phyloP scores from a whole-genome alignment of 2,888 invertebrate species.

The Sminthurinus aureus region DNA sequence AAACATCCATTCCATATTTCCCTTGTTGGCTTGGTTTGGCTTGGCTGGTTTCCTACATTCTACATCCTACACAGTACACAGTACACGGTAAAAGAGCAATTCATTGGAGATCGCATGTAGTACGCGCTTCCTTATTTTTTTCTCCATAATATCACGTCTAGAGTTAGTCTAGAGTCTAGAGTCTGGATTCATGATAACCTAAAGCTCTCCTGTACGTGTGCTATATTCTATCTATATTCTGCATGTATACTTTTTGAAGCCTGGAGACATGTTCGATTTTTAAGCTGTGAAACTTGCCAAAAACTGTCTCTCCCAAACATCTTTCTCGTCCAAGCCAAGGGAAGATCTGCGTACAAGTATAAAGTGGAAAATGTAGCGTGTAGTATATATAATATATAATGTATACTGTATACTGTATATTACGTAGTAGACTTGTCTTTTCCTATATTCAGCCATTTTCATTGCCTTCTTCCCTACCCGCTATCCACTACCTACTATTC shows the following conservation, averaged over 20 bases:
- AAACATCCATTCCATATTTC: conserved; percentile 26
- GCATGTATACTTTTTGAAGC: neutral
- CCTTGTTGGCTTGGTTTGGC: conserved; percentile 19
- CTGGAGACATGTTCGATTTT: conserved; percentile 34
- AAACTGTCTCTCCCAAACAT: neutral
- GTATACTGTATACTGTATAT: too few species aligned
- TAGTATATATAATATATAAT: too few species aligned
- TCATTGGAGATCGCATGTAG: neutral
- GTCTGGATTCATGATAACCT: neutral
- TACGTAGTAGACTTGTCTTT: too few species aligned
- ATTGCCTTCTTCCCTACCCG: too few species aligned
- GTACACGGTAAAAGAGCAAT: conserved; percentile 15
- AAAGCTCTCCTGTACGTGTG: neutral
- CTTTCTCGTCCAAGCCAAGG: too few species aligned
- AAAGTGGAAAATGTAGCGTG: too few species aligned
- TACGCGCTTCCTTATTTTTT: neutral
- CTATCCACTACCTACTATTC: too few species aligned
- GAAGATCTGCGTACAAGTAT: too few species aligned
- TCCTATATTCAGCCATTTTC: too few species aligned
- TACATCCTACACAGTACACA: neutral
- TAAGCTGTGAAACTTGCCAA: conserved; percentile 37
- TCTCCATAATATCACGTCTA: neutral
- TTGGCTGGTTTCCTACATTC: too few species aligned
- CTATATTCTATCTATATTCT: neutral
- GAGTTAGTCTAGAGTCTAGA: too few species aligned